Evolutionary conservation across 2,797 vertebrate species (phyloP), one percentile per base, ranked within the genome.

Genomic region (Strix occidentalis): DNA sequence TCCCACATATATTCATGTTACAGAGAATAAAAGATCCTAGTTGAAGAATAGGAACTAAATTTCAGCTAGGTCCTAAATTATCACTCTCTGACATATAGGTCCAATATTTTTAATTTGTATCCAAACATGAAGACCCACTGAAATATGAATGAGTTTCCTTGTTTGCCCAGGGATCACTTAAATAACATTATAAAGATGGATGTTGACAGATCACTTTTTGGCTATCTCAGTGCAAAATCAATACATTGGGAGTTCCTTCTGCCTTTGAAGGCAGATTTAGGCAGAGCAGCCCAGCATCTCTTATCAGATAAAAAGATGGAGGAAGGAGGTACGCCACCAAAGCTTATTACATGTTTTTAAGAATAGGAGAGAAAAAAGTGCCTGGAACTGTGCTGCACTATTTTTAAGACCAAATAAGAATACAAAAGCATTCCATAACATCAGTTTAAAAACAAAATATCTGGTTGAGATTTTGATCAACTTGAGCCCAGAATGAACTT

Each of bases 281-380:
- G 25, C 54, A 87, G 46, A 83, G 53, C 11, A 93, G 57, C 23
- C 11, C 60, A 60, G 31, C 2, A 2, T 10, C 20, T 60, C 31
- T 39, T 24, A 46, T 4, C 26, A 58, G 16, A 46, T 25, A 54
- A 71, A 83, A 60, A 13, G 11, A 81, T 16, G 16, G 18, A 77
- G 16, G 60, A 79, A 66, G 23, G 12, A 76, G 17, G 4, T 19
- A 70, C 0, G 6, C 5, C 17, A 63, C 4, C 0, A 0, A 87
- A 64, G 33, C 9, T 28, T 33, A 5, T 54, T 4, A 46, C 14
- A 37, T 11, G 11, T 53, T 57, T 81, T 76, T n/a, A 87, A 60
- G 21, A 19, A 43, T 2, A 85, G 33, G 19, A 85, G 29, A 80
- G 24, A 13, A 88, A 71, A 74, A 87, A 37, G 13, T 29, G 13